These are phyloP conservation scores for Rhagoletis pomonella DNA, from an alignment of 1,140 invertebrate genomes.

Conservation along the genomic window DNA sequence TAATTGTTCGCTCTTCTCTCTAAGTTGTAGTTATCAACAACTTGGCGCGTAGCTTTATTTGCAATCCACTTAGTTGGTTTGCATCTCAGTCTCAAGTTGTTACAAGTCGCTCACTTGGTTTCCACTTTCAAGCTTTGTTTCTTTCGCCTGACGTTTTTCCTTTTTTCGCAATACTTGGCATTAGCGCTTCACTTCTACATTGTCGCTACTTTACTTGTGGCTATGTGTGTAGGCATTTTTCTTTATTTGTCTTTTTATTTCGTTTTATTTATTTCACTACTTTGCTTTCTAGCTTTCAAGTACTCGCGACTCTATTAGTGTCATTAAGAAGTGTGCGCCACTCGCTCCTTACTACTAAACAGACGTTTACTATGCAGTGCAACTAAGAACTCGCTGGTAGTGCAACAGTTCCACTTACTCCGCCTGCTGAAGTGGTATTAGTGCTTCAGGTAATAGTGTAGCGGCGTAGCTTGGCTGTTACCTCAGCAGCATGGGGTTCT, in stretches of 20 bases:
- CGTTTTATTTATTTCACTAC: constrained; percentile 4
- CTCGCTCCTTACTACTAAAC: neutral
- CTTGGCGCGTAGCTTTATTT: neutral
- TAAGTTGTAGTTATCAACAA: neutral
- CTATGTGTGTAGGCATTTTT: neutral
- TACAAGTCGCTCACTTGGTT: constrained; percentile 3
- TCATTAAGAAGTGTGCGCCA: constrained; percentile 55
- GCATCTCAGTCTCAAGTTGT: constrained; percentile 22
- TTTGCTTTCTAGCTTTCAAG: constrained; percentile 23
- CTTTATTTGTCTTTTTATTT: neutral
- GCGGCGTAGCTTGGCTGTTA: neutral
- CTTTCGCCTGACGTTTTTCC: neutral
- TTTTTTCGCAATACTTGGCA: no score
- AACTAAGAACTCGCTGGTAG: neutral
- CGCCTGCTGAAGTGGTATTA: neutral
- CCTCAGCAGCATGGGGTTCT: neutral
- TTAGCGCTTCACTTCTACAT: neutral
- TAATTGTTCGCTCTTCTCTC: neutral
- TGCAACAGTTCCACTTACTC: neutral
- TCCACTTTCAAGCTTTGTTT: constrained; percentile 20
- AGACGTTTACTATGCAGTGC: constrained; percentile 8
- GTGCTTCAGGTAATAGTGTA: no score
- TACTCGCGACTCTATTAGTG: constrained; percentile 56
- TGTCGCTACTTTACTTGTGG: neutral
- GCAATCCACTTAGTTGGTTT: constrained; percentile 27